Percentiles rank a stretch among this genome's conserved stretches.
Conservation (phyloP, 2,888 invertebrate genomes). For the Pyrrhia umbra region DNA sequence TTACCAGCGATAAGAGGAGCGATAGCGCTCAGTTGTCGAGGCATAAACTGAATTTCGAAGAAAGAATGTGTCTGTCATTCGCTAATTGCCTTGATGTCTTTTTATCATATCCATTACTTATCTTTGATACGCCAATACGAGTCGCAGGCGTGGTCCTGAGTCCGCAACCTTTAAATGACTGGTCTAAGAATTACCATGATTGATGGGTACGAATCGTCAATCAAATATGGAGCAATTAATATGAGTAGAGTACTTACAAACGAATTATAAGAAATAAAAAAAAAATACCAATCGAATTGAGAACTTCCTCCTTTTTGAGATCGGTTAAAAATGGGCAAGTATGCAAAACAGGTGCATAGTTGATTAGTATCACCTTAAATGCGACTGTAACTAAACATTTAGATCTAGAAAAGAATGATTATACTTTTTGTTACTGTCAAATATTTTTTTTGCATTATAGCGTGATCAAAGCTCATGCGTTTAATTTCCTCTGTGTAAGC, state of each 20-base stretch:
- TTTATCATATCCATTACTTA: conserved; percentile 40
- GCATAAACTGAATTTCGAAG: conserved; percentile 34
- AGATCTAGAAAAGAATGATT: not conserved
- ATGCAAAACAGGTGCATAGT: not conserved
- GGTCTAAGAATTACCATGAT: too few species aligned
- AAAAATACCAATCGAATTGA: not conserved
- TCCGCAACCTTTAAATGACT: conserved; percentile 17
- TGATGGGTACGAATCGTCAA: too few species aligned
- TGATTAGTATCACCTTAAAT: not conserved
- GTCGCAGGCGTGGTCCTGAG: conserved; percentile 16
- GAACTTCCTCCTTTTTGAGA: too few species aligned
- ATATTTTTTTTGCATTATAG: conserved; percentile 25
- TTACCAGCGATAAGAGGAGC: conserved; percentile 27
- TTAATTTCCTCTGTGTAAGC: not conserved
- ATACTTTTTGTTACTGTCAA: conserved; percentile 7
- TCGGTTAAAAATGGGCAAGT: too few species aligned
- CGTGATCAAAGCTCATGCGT: not conserved
- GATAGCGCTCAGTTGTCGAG: conserved; percentile 30
- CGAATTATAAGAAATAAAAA: not conserved
- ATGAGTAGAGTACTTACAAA: too few species aligned
- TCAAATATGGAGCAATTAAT: too few species aligned
- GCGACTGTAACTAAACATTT: conserved; percentile 13
- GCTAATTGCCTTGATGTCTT: conserved; percentile 50
- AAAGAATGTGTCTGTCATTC: conserved; percentile 38
- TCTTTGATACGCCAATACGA: conserved; percentile 23